Evolutionary conservation across 2,797 vertebrate species (phyloP), one percentile per base, ranked within the genome.

Genomic region (Mycteria americana): DNA sequence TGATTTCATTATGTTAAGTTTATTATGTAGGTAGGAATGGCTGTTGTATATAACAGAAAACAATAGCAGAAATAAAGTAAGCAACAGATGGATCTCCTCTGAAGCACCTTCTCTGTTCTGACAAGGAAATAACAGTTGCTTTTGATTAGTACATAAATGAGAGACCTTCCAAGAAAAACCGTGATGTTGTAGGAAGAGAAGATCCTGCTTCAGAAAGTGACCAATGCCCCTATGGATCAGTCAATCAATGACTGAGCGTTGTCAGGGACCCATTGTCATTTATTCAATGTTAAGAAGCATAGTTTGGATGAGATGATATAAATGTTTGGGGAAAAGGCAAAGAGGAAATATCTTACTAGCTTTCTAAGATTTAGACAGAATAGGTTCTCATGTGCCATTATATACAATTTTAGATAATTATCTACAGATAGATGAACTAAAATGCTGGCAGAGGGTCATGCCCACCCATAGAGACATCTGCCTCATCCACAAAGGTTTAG

Each of bases 381-480:
- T 46, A 35, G 8, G 10, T 72, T 85, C 41, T 68, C 12, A 72
- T 11, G 33, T 39, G n/a, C 4, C 0, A 0, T 43, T 51, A 76
- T 30, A 72, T 37, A 53, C 1, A 60, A 86, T 41, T 95, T 83
- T 54, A 80, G 72, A 57, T 79, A 57, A 90, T 73, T 79, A 59
- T 3, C 28, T 41, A 48, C 24, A 85, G 11, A 56, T 6, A 90
- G 23, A 54, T 70, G 24, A 77, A 62, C 27, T 59, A 33, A 89
- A 95, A 64, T 51, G 11, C 7, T 75, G 90, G 17, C 54, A 85
- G n/a, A 51, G 33, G 13, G 14, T 54, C 37, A 43, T 46, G 33
- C 35, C 31, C 33, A 64, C 45, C 25, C 9, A 37, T 5, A 74
- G 30, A 76, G n/a, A 31, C 18, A 75, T 33, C 53, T 64, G 54